Conservation (phyloP, 2,888 invertebrate genomes). For the Heliconius erato region DNA sequence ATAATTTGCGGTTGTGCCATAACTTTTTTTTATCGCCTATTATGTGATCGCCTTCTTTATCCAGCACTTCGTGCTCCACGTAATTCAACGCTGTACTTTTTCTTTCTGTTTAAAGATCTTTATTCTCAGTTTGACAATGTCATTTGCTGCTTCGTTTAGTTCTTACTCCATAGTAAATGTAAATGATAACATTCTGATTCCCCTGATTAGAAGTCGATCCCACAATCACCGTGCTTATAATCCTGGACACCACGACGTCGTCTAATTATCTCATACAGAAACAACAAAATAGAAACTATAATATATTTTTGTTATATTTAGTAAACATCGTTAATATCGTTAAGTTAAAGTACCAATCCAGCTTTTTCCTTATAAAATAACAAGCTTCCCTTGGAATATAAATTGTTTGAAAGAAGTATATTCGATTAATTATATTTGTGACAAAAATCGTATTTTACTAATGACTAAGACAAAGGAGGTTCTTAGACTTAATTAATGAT, state of each 20-base stretch:
- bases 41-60: too few relatives aligned
- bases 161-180: too few relatives aligned
- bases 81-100: too few relatives aligned
- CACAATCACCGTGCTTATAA: neutral
- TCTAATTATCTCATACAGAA: neutral
- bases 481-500: neutral
- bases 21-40: too few relatives aligned
- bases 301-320: slow-evolving; percentile 9
- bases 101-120: too few relatives aligned
- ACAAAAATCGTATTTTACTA: slow-evolving; percentile 5
- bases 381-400: slow-evolving; percentile 2
- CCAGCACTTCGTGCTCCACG: too few relatives aligned
- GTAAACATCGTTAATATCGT: slow-evolving; percentile 20
- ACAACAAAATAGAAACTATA: slow-evolving; percentile 3
- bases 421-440: slow-evolving; percentile 19
- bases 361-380: slow-evolving; percentile 13
- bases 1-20: too few relatives aligned
- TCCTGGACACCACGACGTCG: too few relatives aligned
- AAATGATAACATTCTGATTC: neutral
- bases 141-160: too few relatives aligned
- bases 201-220: neutral
- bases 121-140: too few relatives aligned
- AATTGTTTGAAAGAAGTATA: neutral
- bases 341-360: slow-evolving; percentile 16
- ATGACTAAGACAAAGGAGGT: neutral